Percentiles rank a stretch among this genome's conserved stretches.
Conservation (phyloP, 1,140 invertebrate species). For the Drosophila pallidifrons region DNA sequence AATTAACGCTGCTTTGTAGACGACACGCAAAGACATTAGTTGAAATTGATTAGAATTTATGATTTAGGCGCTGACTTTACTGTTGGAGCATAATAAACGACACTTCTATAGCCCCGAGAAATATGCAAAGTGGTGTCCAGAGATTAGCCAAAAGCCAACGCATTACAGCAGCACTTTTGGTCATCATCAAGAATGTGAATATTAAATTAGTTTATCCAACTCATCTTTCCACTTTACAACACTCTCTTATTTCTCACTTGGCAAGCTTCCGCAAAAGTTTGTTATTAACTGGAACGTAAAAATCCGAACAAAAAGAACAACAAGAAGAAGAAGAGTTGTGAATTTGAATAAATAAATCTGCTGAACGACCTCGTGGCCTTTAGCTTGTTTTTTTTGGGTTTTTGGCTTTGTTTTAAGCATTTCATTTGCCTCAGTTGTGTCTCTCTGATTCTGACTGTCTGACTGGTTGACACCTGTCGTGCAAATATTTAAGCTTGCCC, state of each 20-base stretch:
- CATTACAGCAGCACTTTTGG: background rate
- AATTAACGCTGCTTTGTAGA: slow-evolving; percentile 11
- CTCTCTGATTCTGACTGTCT: slow-evolving; percentile 25
- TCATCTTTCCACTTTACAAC: slow-evolving; percentile 3
- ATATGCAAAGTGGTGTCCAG: background rate
- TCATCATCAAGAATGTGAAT: background rate
- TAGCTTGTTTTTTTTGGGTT: slow-evolving; percentile 17
- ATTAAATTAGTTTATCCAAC: background rate
- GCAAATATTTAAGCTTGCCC: slow-evolving; percentile 38
- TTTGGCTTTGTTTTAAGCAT: slow-evolving; percentile 9
- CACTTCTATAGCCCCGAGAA: background rate
- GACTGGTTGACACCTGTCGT: slow-evolving; percentile 41
- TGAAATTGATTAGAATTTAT: slow-evolving; percentile 37
- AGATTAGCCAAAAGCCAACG: background rate
- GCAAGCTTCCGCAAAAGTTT: slow-evolving; percentile 16
- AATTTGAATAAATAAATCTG: slow-evolving; percentile 36
- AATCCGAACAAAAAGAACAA: background rate
- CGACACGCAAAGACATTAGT: slow-evolving; percentile 7
- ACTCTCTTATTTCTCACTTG: slow-evolving; percentile 6
- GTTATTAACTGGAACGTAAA: slow-evolving; percentile 1
- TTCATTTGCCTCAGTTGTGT: slow-evolving; percentile 17
- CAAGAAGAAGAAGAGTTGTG: background rate
- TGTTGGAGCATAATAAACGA: background rate
- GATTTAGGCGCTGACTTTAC: slow-evolving; percentile 10
- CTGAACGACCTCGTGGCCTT: slow-evolving; percentile 22